Percentiles rank a stretch among this genome's conserved stretches.
phyloP scores from a whole-genome alignment of 2,113 vertebrate species.

The Chaetodon auriga region DNA sequence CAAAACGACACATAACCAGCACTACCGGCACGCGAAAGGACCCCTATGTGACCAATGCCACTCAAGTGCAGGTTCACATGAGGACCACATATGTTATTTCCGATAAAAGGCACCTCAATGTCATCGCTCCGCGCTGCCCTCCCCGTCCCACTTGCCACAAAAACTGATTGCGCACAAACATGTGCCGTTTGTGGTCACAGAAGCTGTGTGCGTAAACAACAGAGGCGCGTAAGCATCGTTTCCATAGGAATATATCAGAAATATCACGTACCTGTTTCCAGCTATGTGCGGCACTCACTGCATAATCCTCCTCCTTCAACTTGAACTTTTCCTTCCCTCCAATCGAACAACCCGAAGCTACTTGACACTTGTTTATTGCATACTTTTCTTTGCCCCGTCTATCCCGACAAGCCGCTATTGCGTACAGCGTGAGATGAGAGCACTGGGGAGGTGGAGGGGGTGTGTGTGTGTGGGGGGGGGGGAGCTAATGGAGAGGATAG shows the following conservation, averaged over 20 bases:
- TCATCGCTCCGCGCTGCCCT: conserved; percentile 65
- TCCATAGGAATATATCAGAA: conserved; percentile 36
- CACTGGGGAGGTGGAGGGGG: neutral
- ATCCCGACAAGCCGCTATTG: conserved; percentile 42
- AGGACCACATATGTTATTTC: conserved; percentile 31
- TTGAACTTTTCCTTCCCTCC: conserved; percentile 82
- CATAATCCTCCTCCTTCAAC: conserved; percentile 75
- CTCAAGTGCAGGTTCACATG: conserved; percentile 16
- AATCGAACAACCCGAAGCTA: conserved; percentile 50
- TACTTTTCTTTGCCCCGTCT: conserved; percentile 70
- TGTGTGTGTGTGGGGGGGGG: neutral
- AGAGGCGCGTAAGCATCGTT: conserved; percentile 33
- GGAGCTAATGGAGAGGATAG: conserved; percentile 56
- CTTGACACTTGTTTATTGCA: conserved; percentile 69
- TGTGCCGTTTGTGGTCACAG: conserved; percentile 29
- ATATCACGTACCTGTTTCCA: conserved; percentile 81
- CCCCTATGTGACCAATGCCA: conserved; percentile 27
- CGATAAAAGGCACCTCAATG: conserved; percentile 73
- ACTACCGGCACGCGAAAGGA: conserved; percentile 22
- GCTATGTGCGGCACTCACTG: conserved; percentile 62
- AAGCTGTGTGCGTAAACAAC: conserved; percentile 41
- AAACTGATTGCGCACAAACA: conserved; percentile 45
- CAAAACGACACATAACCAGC: conserved; percentile 7
- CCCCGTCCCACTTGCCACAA: conserved; percentile 45
- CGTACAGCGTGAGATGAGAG: conserved; percentile 31